A percentile compares a stretch with the other conserved stretches of the same genome.
Evolutionary conservation across 2,888 invertebrate species (phyloP).

Genomic region (Ophion obscuratus): DNA sequence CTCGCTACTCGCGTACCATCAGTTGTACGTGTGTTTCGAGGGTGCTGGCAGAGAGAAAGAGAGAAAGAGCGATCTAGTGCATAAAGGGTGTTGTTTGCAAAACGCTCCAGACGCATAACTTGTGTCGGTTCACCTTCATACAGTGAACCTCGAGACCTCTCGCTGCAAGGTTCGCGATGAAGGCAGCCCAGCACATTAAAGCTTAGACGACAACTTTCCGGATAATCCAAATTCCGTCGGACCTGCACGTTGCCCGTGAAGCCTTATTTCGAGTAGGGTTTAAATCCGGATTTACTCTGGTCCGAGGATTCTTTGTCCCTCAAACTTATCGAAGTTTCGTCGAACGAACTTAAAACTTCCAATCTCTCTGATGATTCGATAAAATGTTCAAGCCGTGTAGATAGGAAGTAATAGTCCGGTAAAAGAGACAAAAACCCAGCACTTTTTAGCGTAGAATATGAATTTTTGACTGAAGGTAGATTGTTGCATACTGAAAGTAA

Average conservation of each 20-base stretch:
- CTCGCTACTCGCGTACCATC: conserved; percentile 10
- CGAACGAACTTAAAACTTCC: background rate
- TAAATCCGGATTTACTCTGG: conserved; percentile 6
- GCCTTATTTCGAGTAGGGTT: conserved; percentile 19
- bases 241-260: conserved; percentile 11
- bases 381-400: too few relatives aligned
- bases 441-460: too few relatives aligned
- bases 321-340: conserved; percentile 12
- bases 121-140: conserved; percentile 69
- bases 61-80: background rate
- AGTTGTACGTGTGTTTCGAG: conserved; percentile 32
- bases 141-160: conserved; percentile 50
- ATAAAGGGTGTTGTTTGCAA: conserved; percentile 69
- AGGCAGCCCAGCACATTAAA: conserved; percentile 52
- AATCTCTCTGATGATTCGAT: too few relatives aligned
- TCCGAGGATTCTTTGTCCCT: background rate
- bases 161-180: conserved; percentile 69
- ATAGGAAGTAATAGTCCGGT: too few relatives aligned
- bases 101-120: conserved; percentile 77
- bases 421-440: too few relatives aligned
- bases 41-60: conserved; percentile 5
- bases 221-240: conserved; percentile 72
- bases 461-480: too few relatives aligned
- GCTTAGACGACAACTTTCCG: conserved; percentile 74
- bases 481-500: too few relatives aligned